These are phyloP conservation scores for Laupala kohalensis DNA, from an alignment of 1,140 invertebrate genomes.

Conservation along the genomic window DNA sequence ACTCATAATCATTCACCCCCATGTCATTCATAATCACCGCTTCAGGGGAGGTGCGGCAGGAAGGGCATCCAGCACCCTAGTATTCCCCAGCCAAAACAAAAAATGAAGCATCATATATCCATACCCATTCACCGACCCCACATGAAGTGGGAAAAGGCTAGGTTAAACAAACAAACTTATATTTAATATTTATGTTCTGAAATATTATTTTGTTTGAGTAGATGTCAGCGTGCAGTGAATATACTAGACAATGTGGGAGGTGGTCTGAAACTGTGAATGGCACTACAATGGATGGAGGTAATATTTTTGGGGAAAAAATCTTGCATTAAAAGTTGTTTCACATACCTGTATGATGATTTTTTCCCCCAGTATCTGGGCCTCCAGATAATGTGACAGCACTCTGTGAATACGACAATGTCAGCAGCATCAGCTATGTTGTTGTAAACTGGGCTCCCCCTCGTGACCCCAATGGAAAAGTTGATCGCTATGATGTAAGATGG, in stretches of 20 bases:
- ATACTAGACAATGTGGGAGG: slow-evolving; percentile 55
- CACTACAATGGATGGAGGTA: slow-evolving; percentile 62
- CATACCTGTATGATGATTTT: slow-evolving; percentile 7
- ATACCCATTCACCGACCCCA: too few species aligned
- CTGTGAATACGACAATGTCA: slow-evolving; percentile 51
- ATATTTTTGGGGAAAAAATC: slow-evolving; percentile 9
- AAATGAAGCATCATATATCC: too few species aligned
- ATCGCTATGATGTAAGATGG: slow-evolving; percentile 46
- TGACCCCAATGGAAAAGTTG: slow-evolving; percentile 59
- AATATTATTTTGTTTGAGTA: slow-evolving; percentile 21
- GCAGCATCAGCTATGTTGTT: slow-evolving; percentile 44
- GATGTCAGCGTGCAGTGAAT: slow-evolving; percentile 61
- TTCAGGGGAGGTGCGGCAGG: too few species aligned
- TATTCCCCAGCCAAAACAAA: too few species aligned
- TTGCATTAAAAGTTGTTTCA: background rate
- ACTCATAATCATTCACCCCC: too few species aligned
- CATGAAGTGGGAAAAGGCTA: too few species aligned
- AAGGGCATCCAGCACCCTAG: too few species aligned
- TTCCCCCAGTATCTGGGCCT: slow-evolving; percentile 35
- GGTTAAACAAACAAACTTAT: background rate
- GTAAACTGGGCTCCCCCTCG: slow-evolving; percentile 56
- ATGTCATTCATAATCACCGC: too few species aligned
- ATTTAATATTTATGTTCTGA: background rate
- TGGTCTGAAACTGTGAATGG: slow-evolving; percentile 61
- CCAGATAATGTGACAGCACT: slow-evolving; percentile 46